Evolutionary conservation across 2,797 vertebrate genomes (phyloP).

Genomic region (Gephyroberyx darwinii): DNA sequence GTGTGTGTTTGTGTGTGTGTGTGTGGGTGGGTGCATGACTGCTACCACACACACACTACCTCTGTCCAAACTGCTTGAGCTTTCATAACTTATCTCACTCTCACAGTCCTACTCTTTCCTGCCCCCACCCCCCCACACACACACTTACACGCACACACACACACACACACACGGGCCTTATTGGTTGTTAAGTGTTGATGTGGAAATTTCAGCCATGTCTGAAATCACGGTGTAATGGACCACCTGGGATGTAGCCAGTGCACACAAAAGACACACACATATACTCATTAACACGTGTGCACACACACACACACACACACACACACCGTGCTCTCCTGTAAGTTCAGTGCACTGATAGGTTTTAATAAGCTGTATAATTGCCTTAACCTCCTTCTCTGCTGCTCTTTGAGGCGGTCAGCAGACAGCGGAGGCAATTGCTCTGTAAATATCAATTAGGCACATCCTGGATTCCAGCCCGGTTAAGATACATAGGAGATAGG

Average conservation of each 20-base stretch:
- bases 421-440: conserved; percentile 35
- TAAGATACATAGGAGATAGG: conserved; percentile 8
- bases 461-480: conserved; percentile 34
- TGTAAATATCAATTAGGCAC: conserved; percentile 61
- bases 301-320: conserved; percentile 30
- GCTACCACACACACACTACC: neutral
- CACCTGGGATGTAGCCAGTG: conserved; percentile 19
- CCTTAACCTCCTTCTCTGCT: conserved; percentile 38
- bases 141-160: conserved; percentile 1
- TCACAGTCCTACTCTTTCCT: conserved; percentile 2
- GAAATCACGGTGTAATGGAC: conserved; percentile 27
- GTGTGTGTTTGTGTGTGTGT: conserved; percentile 3
- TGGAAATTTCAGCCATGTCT: conserved; percentile 23
- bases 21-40: neutral
- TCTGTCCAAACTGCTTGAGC: neutral
- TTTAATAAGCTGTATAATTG: conserved; percentile 67
- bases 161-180: neutral
- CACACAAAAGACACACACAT: conserved; percentile 7
- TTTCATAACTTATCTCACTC: conserved; percentile 2
- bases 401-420: conserved; percentile 47
- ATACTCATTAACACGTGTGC: conserved; percentile 12
- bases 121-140: neutral
- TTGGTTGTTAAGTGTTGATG: conserved; percentile 8
- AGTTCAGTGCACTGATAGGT: conserved; percentile 41
- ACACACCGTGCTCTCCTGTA: conserved; percentile 20